Percentiles rank a stretch among this genome's conserved stretches.
phyloP scores from a whole-genome alignment of 2,113 vertebrate species.

The Cinclus mexicanus region DNA sequence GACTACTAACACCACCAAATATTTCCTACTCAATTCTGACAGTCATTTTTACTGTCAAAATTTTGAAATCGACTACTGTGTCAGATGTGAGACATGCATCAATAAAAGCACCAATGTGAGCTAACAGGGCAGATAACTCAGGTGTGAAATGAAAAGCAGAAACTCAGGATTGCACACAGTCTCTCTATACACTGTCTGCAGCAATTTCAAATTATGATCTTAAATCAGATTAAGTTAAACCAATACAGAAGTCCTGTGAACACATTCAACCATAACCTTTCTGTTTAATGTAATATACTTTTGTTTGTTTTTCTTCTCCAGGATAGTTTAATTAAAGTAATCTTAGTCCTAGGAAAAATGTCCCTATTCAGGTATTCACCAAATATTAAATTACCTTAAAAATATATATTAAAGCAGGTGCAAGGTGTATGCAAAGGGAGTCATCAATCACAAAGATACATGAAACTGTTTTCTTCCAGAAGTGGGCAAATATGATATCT shows the following conservation, averaged over 20 bases:
- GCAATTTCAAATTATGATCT: not conserved
- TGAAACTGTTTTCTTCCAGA: not conserved
- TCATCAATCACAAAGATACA: not conserved
- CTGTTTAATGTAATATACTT: not conserved
- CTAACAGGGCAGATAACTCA: not conserved
- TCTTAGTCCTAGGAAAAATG: not conserved
- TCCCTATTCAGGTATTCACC: not conserved
- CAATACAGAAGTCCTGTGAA: not conserved
- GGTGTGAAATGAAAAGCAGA: not conserved
- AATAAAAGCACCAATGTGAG: not conserved
- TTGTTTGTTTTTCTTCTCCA: not conserved
- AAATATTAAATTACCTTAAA: not conserved
- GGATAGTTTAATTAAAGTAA: not conserved
- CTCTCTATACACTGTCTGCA: not conserved
- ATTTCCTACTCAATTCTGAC: not conserved
- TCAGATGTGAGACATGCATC: not conserved
- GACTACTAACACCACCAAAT: not conserved
- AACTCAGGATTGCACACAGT: not conserved
- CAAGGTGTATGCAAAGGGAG: not conserved
- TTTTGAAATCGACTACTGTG: not conserved
- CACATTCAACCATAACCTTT: not conserved
- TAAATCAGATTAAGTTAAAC: not conserved
- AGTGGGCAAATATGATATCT: not conserved
- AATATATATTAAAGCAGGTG: not conserved
- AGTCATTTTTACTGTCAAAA: not conserved